Evolutionary conservation across 2,113 vertebrate genomes (phyloP).

Genomic region (Amblyopsis rosae): DNA sequence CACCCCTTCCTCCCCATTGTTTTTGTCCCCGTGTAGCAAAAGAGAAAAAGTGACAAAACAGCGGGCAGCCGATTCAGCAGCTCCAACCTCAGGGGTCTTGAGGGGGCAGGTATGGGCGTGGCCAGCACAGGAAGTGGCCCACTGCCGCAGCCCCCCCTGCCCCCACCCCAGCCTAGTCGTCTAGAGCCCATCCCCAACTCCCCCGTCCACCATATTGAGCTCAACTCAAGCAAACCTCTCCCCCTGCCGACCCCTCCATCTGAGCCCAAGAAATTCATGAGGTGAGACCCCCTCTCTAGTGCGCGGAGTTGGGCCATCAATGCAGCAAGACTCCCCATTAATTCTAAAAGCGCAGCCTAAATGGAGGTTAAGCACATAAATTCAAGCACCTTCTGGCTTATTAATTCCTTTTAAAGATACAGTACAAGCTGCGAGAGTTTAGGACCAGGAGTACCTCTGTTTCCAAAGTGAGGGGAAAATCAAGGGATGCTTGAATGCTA

Average conservation of each 20-base stretch:
- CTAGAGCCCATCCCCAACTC: conserved; percentile 97
- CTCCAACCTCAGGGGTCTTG: conserved; percentile 95
- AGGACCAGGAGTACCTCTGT: not conserved
- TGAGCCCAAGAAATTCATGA: conserved; percentile 98
- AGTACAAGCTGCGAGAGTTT: not conserved
- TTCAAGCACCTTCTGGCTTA: too few relatives aligned
- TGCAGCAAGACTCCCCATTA: conserved; percentile 24
- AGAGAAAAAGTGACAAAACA: conserved; percentile 98
- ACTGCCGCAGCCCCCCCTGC: conserved; percentile 87
- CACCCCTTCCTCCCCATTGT: conserved; percentile 24
- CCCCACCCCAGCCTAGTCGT: conserved; percentile 85
- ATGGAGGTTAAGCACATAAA: conserved; percentile 5
- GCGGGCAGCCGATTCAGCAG: conserved; percentile 94
- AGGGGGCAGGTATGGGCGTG: conserved; percentile 85
- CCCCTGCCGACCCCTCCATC: conserved; percentile 93
- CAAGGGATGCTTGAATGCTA: too few relatives aligned
- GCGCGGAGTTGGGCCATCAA: conserved; percentile 42
- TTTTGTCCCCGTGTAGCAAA: conserved; percentile 91
- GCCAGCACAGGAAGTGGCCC: conserved; percentile 81
- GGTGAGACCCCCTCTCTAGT: conserved; percentile 84
- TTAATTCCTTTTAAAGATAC: too few relatives aligned
- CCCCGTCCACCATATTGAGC: conserved; percentile 94
- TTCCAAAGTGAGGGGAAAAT: too few relatives aligned
- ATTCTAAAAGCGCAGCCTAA: not conserved
- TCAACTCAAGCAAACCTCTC: conserved; percentile 98